Evolutionary conservation across 2,797 vertebrate species (phyloP).

Genomic region (Prionace glauca): DNA sequence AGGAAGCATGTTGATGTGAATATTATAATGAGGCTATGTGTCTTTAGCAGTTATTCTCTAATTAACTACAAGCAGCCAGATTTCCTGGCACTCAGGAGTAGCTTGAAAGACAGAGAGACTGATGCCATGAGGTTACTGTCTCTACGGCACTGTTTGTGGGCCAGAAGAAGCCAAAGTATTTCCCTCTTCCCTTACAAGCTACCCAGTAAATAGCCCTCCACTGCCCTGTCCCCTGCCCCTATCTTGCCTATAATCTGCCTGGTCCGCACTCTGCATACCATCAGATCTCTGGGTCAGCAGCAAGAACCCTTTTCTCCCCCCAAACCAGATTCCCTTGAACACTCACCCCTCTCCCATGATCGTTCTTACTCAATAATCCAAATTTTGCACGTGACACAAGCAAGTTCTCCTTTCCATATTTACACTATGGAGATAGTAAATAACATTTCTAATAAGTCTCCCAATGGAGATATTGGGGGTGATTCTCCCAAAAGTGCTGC

Average conservation of each 20-base stretch:
- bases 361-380: background rate
- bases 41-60: background rate
- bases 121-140: background rate
- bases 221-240: too few relatives aligned
- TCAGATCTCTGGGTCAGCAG: background rate
- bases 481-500: too few relatives aligned
- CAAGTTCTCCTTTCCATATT: too few relatives aligned
- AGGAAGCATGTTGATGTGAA: background rate
- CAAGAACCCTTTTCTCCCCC: too few relatives aligned
- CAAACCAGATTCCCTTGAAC: background rate
- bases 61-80: background rate
- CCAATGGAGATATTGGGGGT: too few relatives aligned
- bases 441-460: too few relatives aligned
- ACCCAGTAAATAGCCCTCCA: background rate
- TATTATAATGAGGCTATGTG: background rate
- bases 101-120: background rate
- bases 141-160: background rate
- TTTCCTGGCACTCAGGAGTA: background rate
- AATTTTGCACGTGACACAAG: background rate
- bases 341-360: background rate
- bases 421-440: too few relatives aligned
- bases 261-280: background rate
- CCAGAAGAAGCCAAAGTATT: background rate
- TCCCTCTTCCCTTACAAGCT: background rate
- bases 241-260: background rate